Conservation (phyloP, 2,888 invertebrate species). For the Acrobasis repandana region DNA sequence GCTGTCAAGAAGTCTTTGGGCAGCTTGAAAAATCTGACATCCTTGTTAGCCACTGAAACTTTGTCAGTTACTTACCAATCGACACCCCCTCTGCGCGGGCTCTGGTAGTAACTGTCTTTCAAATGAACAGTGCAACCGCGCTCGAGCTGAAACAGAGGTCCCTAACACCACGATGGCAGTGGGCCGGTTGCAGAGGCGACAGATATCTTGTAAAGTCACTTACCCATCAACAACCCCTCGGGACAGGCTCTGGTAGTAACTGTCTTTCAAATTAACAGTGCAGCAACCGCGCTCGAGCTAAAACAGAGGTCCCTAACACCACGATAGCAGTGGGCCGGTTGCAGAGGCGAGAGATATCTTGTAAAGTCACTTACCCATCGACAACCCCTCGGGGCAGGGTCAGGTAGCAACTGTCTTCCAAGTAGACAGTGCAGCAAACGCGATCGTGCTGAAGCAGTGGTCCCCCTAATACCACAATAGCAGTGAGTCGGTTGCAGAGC, state of each 20-base stretch:
- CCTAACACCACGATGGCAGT: slow-evolving; percentile 89
- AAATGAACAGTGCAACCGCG: slow-evolving; percentile 88
- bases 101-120: slow-evolving; percentile 86
- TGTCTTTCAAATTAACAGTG: slow-evolving; percentile 87
- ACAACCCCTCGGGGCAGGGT: slow-evolving; percentile 80
- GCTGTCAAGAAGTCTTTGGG: too few relatives aligned
- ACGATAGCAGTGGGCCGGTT: slow-evolving; percentile 85
- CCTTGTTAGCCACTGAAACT: too few relatives aligned
- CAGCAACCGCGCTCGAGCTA: slow-evolving; percentile 87
- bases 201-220: slow-evolving; percentile 48
- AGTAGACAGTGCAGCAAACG: slow-evolving; percentile 88
- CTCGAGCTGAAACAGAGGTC: slow-evolving; percentile 86
- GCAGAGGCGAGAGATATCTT: slow-evolving; percentile 55
- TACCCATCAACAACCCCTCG: slow-evolving; percentile 86
- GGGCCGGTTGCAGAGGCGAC: slow-evolving; percentile 61
- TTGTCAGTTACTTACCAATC: slow-evolving; percentile 82
- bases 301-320: slow-evolving; percentile 87
- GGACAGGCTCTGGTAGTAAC: slow-evolving; percentile 84
- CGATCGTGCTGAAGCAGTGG: slow-evolving; percentile 86
- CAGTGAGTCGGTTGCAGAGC: slow-evolving; percentile 77
- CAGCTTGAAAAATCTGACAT: too few relatives aligned
- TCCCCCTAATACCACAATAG: slow-evolving; percentile 89
- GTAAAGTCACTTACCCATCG: slow-evolving; percentile 82
- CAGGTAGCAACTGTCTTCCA: slow-evolving; percentile 85
- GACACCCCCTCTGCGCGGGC: slow-evolving; percentile 80